Base-by-base conservation (phyloP, 2,888 invertebrate genomes). In the Hypselothyrea guttata region DNA sequence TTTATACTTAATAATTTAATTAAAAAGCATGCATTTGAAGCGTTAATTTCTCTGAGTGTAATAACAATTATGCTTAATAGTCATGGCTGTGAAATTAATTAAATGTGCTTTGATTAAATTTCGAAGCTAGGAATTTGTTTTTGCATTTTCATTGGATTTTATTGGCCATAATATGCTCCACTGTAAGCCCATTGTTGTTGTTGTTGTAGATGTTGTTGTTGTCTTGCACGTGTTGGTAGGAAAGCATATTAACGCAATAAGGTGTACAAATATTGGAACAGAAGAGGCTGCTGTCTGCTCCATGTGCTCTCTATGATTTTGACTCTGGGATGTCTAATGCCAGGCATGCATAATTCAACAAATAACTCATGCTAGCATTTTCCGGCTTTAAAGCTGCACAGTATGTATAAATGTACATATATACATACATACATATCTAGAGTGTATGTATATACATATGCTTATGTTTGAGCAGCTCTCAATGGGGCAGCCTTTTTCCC, bases 381-480 rank as follows among this genome's bases (percentile, higher is more conserved):
- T 22, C 22, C 11, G 7, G 58, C 48, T 77, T 77, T 79, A 63
- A 60, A 66, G 31, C 46, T 53, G 46, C 12, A 35, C 16, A 22
- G 22, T 22, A 38, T 38, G 22, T 28, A 16, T 31, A 28, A 8
- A 15, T 37, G 7, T 7, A 22, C 5, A 11, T 31, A 12, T 60
- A 38, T 28, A 30, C 22, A 41, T 38, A 18, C 40, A 31, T 37
- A 22, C 9, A 35, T 16, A 34, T 27, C 8, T 16, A 8, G 12
- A 27, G 15, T 45, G 15, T 22, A 11, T 33, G 9, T 30, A 2
- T 44, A 5, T 34, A 9, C 46, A 4, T 57, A 44, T 45, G 15
- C 28, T 28, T 64, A 51, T 82, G 81, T 78, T 78, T 77, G 60
- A 16, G 33, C 55, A 81, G 71, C 82, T 74, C 84, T 78, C 45